A percentile compares a stretch with the other conserved stretches of the same genome.
These are phyloP conservation scores for Clarias laeviceps DNA, from an alignment of 2,797 vertebrate species.

Conservation along the genomic window DNA sequence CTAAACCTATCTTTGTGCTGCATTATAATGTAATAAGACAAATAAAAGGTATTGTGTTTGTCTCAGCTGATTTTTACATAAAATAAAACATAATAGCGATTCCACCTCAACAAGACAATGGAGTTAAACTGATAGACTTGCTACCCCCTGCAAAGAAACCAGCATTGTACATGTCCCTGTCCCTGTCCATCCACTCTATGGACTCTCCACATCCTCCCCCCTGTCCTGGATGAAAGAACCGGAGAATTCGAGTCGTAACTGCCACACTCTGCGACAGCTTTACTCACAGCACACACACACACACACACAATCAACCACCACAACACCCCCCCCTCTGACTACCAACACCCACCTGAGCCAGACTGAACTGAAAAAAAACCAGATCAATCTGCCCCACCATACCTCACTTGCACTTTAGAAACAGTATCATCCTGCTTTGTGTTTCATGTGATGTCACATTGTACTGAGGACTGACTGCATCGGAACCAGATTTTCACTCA, in stretches of 20 bases:
- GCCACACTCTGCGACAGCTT: slow-evolving; percentile 16
- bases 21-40: background rate
- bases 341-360: slow-evolving; percentile 11
- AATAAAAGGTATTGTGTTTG: background rate
- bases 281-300: background rate
- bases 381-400: background rate
- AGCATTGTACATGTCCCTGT: background rate
- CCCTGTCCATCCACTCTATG: slow-evolving; percentile 1
- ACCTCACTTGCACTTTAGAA: background rate
- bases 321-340: background rate
- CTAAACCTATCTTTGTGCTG: too few species aligned
- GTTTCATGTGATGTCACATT: background rate
- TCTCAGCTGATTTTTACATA: background rate
- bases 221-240: background rate
- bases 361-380: background rate
- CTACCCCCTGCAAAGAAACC: background rate
- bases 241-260: background rate
- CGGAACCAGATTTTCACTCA: background rate
- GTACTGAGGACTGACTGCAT: background rate
- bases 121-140: background rate
- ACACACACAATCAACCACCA: background rate
- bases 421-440: background rate
- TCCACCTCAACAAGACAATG: slow-evolving; percentile 3
- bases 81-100: background rate
- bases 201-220: background rate